These are phyloP conservation scores for Orthosia gothica DNA, from an alignment of 2,888 invertebrate genomes.

Conservation along the genomic window DNA sequence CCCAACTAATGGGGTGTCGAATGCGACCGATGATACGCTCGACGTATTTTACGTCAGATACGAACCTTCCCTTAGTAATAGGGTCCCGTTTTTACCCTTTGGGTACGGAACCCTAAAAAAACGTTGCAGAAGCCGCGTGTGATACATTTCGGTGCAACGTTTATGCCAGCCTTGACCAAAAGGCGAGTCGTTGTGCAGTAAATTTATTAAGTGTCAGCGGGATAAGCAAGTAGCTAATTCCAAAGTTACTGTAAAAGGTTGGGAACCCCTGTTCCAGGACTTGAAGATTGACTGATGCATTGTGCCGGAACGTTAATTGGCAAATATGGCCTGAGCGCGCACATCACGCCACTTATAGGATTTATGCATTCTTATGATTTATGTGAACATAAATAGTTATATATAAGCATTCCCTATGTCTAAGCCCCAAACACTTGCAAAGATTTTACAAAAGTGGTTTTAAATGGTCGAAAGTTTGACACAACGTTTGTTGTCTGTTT, in stretches of 20 bases:
- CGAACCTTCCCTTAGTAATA: no score
- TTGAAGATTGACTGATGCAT: constrained; percentile 46
- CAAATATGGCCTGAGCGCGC: background rate
- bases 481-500: background rate
- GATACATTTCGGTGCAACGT: background rate
- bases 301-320: constrained; percentile 37
- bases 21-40: no score
- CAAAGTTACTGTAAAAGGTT: background rate
- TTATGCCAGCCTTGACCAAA: background rate
- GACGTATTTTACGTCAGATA: no score
- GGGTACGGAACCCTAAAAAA: no score
- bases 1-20: background rate
- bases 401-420: background rate
- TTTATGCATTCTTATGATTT: constrained; percentile 18
- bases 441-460: background rate
- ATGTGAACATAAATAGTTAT: background rate
- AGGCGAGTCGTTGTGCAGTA: background rate
- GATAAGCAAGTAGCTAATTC: no score
- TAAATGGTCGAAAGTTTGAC: no score
- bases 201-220: no score
- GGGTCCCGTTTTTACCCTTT: no score
- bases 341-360: constrained; percentile 2
- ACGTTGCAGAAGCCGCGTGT: background rate
- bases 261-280: constrained; percentile 7
- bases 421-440: background rate